Conservation (phyloP, 2,888 invertebrate species). For the Phengaris arion region DNA sequence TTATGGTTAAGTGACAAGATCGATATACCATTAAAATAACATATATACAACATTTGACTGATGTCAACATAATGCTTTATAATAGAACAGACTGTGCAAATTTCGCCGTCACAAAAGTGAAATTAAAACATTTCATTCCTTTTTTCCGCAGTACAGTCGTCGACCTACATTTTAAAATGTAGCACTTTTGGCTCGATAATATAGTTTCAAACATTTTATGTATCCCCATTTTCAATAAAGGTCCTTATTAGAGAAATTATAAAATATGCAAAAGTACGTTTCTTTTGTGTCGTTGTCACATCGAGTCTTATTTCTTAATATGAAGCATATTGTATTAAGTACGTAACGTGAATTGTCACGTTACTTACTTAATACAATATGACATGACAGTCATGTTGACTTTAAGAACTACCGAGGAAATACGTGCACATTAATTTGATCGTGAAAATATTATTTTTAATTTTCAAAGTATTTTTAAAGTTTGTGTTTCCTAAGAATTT, state of each 20-base stretch:
- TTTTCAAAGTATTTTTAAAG: too few relatives aligned
- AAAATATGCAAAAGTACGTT: neutral
- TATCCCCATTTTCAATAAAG: neutral
- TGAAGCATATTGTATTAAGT: neutral
- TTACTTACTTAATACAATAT: too few relatives aligned
- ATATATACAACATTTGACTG: neutral
- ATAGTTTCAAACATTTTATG: neutral
- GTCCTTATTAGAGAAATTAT: neutral
- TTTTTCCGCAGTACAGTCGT: constrained; percentile 23
- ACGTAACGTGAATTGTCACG: too few relatives aligned
- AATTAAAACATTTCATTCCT: neutral
- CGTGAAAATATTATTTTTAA: too few relatives aligned
- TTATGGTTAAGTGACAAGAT: too few relatives aligned
- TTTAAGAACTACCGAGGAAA: too few relatives aligned
- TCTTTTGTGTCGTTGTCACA: neutral
- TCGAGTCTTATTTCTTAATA: neutral
- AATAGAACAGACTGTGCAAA: neutral
- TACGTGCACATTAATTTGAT: too few relatives aligned
- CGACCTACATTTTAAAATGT: constrained; percentile 9
- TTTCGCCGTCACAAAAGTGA: neutral
- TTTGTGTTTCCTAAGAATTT: too few relatives aligned
- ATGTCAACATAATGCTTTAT: neutral
- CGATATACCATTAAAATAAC: too few relatives aligned
- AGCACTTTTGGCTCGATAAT: neutral
- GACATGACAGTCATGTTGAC: too few relatives aligned